phyloP scores from a whole-genome alignment of 2,888 invertebrate species.

The Lampropteryx suffumata region DNA sequence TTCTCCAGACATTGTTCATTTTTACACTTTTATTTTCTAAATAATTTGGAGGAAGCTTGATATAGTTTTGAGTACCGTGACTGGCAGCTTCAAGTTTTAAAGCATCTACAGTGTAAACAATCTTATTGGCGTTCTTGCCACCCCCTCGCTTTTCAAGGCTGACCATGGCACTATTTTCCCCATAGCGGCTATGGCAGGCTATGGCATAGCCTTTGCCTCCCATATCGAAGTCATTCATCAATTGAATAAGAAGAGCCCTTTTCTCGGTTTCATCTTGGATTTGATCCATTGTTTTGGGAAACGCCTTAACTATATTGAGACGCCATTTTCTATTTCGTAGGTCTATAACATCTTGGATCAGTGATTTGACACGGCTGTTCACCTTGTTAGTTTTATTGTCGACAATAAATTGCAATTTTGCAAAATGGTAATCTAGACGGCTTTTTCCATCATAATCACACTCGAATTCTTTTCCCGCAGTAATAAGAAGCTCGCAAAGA shows the following conservation, averaged over 20 bases:
- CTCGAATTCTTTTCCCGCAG: constrained; percentile 92
- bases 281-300: constrained; percentile 97
- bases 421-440: constrained; percentile 83
- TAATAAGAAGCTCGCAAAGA: constrained; percentile 94
- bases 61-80: constrained; percentile 63
- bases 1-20: constrained; percentile 52
- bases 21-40: constrained; percentile 54
- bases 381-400: constrained; percentile 85
- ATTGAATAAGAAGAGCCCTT: constrained; percentile 88
- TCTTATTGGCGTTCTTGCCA: not conserved
- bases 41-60: constrained; percentile 69
- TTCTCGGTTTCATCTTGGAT: constrained; percentile 94
- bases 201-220: constrained; percentile 65
- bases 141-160: not conserved
- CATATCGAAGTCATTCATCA: constrained; percentile 64
- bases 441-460: constrained; percentile 74
- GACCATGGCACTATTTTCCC: not conserved
- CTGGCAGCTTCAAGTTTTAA: constrained; percentile 65
- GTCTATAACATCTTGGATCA: constrained; percentile 96
- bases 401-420: constrained; percentile 86
- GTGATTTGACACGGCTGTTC: constrained; percentile 86
- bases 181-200: no score
- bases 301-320: constrained; percentile 88
- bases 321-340: constrained; percentile 92
- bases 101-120: constrained; percentile 59